phyloP scores from a whole-genome alignment of 2,888 invertebrate genomes.

The Calephelis perditalis region DNA sequence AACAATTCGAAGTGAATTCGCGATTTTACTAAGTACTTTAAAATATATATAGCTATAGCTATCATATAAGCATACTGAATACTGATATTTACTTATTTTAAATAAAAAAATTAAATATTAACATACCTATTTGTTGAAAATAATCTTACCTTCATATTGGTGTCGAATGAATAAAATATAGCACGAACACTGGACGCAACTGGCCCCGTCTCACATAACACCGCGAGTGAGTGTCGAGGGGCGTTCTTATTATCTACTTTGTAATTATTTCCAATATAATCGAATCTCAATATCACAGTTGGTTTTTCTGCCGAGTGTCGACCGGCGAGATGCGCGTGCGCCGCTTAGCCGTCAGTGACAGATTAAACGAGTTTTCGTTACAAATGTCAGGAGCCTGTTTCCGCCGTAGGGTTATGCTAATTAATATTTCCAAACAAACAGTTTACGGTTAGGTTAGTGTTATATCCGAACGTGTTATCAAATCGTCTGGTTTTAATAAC shows the following conservation, averaged over 20 bases:
- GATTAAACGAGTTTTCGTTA: slow-evolving; percentile 29
- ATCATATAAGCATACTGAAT: too few species aligned
- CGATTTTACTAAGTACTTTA: too few species aligned
- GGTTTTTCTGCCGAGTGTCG: too few species aligned
- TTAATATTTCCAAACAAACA: slow-evolving; percentile 16
- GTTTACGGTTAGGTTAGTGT: not conserved
- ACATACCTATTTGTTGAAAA: slow-evolving; percentile 5
- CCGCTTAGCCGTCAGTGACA: slow-evolving; percentile 24
- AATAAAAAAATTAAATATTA: too few species aligned
- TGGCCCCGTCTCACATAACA: slow-evolving; percentile 22
- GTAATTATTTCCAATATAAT: slow-evolving; percentile 22
- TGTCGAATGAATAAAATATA: slow-evolving; percentile 11
- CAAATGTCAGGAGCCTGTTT: slow-evolving; percentile 27
- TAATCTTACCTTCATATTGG: slow-evolving; percentile 29
- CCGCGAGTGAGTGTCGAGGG: slow-evolving; percentile 21
- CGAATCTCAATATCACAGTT: slow-evolving; percentile 18
- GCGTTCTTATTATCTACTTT: slow-evolving; percentile 22
- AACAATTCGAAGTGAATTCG: too few species aligned
- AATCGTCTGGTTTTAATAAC: too few species aligned
- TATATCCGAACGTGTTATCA: too few species aligned
- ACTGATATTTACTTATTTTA: too few species aligned
- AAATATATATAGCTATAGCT: too few species aligned
- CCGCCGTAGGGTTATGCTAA: slow-evolving; percentile 18
- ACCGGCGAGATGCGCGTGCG: slow-evolving; percentile 28
- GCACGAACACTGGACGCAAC: slow-evolving; percentile 17